Evolutionary conservation across 2,113 vertebrate genomes (phyloP).

Genomic region (Grantiella picta): DNA sequence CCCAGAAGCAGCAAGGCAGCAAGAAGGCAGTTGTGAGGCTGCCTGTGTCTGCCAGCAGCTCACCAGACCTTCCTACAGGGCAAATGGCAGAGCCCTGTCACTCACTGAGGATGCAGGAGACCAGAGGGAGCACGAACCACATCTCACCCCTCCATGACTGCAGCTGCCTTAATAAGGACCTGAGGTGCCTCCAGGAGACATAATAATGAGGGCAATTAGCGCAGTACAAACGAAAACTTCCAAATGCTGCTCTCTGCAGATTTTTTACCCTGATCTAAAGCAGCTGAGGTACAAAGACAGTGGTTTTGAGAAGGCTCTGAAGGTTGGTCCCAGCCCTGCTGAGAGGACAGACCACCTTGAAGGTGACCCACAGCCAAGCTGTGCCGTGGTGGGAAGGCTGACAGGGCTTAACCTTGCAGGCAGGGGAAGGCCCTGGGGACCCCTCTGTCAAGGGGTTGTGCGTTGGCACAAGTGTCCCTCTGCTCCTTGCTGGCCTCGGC

Average conservation of each 20-base stretch:
- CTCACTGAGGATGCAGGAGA: neutral
- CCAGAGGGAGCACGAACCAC: neutral
- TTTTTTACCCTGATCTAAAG: neutral
- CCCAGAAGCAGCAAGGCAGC: neutral
- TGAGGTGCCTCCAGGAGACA: slow-evolving; percentile 27
- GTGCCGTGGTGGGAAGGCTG: neutral
- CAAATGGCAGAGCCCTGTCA: neutral
- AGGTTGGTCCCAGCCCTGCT: neutral
- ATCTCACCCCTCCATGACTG: neutral
- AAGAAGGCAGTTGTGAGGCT: neutral
- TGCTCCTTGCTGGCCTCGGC: neutral
- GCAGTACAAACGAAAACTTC: neutral
- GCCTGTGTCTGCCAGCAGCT: neutral
- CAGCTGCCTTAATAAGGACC: neutral
- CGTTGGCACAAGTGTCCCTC: neutral
- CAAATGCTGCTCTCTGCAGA: neutral
- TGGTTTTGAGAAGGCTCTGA: neutral
- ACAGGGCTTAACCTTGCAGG: fast-evolving
- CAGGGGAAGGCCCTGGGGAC: neutral
- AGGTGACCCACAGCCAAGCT: neutral
- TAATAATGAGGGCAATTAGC: slow-evolving; percentile 48
- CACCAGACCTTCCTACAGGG: neutral
- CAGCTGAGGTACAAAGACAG: neutral
- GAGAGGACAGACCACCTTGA: neutral
- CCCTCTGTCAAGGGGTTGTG: fast-evolving